phyloP scores from a whole-genome alignment of 2,113 vertebrate species.

The Elanus axillaris region DNA sequence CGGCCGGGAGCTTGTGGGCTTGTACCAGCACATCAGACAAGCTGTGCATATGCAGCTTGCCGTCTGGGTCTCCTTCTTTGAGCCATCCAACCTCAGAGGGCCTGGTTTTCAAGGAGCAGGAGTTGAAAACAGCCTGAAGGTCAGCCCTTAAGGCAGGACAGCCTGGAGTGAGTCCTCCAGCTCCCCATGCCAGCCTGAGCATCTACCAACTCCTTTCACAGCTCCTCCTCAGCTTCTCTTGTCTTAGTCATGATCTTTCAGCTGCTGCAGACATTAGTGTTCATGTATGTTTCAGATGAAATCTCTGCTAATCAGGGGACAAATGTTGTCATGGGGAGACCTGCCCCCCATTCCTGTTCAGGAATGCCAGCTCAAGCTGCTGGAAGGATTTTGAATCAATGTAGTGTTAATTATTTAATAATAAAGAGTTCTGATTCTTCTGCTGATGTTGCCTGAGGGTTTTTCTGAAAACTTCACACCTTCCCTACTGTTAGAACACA shows the following conservation, averaged over 20 bases:
- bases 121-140: background rate
- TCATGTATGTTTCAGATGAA: background rate
- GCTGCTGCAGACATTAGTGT: background rate
- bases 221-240: background rate
- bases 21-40: fast-evolving
- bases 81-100: background rate
- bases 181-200: background rate
- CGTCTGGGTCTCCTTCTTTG: background rate
- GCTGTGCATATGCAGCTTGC: background rate
- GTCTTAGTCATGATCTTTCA: background rate
- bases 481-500: background rate
- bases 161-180: background rate
- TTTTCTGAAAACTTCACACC: background rate
- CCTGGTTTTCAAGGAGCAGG: background rate
- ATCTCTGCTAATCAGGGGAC: background rate
- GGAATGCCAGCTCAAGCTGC: background rate
- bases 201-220: background rate
- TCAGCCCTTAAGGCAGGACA: background rate
- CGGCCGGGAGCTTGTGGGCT: background rate
- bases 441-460: background rate
- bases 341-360: background rate
- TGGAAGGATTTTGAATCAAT: background rate
- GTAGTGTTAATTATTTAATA: background rate
- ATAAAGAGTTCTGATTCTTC: background rate
- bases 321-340: background rate